phyloP scores from a whole-genome alignment of 2,888 invertebrate species.

The Zele albiditarsus region DNA sequence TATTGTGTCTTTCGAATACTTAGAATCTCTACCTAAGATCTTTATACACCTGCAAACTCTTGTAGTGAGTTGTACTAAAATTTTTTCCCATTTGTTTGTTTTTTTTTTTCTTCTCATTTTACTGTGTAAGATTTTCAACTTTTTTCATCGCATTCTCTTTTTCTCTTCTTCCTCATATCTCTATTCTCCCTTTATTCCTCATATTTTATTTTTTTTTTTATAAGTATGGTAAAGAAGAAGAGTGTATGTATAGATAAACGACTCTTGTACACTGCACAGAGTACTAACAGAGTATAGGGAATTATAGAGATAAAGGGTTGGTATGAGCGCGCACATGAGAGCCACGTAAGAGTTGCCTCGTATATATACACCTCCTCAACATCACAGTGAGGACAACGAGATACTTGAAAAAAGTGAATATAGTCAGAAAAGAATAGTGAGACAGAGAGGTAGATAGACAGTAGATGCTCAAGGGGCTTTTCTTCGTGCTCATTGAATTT shows the following conservation, averaged over 20 bases:
- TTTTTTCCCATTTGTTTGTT: background rate
- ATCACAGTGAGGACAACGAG: background rate
- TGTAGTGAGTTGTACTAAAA: background rate
- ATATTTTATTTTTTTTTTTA: background rate
- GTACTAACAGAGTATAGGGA: slow-evolving; percentile 11
- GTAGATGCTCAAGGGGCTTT: slow-evolving; percentile 28
- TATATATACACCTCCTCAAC: background rate
- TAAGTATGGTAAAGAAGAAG: background rate
- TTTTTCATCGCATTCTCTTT: slow-evolving; percentile 5
- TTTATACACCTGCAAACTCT: slow-evolving; percentile 5
- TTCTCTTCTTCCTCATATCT: background rate
- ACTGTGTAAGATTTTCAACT: background rate
- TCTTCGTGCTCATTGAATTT: slow-evolving; percentile 32
- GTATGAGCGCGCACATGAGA: slow-evolving; percentile 2
- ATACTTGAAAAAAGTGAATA: background rate
- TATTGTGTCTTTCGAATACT: background rate
- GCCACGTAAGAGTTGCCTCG: slow-evolving; percentile 3
- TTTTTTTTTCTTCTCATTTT: background rate
- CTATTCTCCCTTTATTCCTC: background rate
- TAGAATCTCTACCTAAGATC: slow-evolving; percentile 5
- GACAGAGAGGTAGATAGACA: slow-evolving; percentile 7
- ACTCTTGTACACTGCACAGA: background rate
- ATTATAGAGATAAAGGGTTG: slow-evolving; percentile 29
- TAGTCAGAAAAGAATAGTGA: background rate
- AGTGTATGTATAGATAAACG: slow-evolving; percentile 23